Base-by-base conservation (phyloP, 2,113 vertebrate species). In the Tetraodon nigroviridis region DNA sequence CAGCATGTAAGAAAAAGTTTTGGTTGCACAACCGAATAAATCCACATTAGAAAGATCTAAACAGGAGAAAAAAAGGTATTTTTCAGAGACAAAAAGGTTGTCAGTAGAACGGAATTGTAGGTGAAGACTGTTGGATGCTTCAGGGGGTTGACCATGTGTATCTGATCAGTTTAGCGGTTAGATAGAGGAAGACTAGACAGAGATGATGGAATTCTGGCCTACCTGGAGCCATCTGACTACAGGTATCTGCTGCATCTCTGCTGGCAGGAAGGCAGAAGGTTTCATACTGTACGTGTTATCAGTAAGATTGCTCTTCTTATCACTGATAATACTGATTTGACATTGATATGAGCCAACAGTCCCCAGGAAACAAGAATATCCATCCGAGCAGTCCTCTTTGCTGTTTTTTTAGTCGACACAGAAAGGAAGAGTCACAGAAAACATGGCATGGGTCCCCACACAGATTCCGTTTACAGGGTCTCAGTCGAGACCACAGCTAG, bases 301-400 rank as follows among this genome's bases (percentile, higher is more conserved):
- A 75, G 66, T n/a, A 45, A 61, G 72, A 68, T 74, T 65, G 55
- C 52, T 69, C 62, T 51, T 54, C 27, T n/a, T 68, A 84, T 82
- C 78, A 64, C 63, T 73, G 50, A 79, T 76, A 81, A 85, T 82
- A 76, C 42, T 61, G 66, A 72, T 81, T 81, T 68, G 82, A 77
- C 79, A 79, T 71, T 17, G 45, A 76, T 83, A 79, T 32, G 29
- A 32, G 6, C 6, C 21, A n/a, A 40, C 67, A 78, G 78, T 71
- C 45, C 57, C 79, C 70, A 7, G n/a, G 41, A 63, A 73, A 55
- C 17, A 0, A 68, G 24, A 61, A 59, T 41, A 65, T 32, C 72
- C 66, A 22, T 71, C 37, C 44, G 17, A 32, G 49, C 57, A 44
- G 48, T 45, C 51, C 66, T 72, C 41, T 70, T 58, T 65, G 3